Percentiles rank a stretch among this genome's conserved stretches.
Conservation (phyloP, 1,140 invertebrate species). For the Zaprionus camerounensis region DNA sequence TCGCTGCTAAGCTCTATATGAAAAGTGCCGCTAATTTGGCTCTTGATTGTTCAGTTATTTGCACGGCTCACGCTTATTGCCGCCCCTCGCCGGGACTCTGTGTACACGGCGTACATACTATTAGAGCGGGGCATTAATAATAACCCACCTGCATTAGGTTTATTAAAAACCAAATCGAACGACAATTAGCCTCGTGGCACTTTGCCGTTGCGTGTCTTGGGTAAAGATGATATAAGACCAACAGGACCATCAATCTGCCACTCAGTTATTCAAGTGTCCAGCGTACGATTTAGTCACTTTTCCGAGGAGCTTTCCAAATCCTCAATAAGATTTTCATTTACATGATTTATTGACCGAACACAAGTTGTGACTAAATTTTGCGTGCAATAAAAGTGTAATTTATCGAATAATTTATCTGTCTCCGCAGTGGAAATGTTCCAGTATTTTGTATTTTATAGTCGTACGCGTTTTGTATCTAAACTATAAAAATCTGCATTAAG, state of each 20-base stretch:
- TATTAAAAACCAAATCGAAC: conserved; percentile 53
- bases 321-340: background rate
- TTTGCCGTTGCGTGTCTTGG: background rate
- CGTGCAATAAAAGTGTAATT: conserved; percentile 42
- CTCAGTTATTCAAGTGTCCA: background rate
- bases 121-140: conserved; percentile 57
- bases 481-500: conserved; percentile 35
- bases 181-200: background rate
- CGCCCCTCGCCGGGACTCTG: conserved; percentile 35
- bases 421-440: background rate
- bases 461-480: conserved; percentile 8
- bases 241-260: background rate
- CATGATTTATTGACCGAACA: conserved; percentile 12
- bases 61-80: conserved; percentile 55
- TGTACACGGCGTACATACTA: conserved; percentile 50
- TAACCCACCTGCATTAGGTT: conserved; percentile 59
- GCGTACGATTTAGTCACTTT: background rate
- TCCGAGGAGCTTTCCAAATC: background rate
- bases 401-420: conserved; percentile 13
- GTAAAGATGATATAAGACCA: conserved; percentile 9
- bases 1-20: conserved; percentile 50
- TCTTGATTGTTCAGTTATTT: conserved; percentile 73
- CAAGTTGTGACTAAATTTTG: conserved; percentile 1
- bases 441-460: background rate
- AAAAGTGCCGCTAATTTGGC: conserved; percentile 73